Conservation (phyloP, 2,113 vertebrate species). For the Chaenocephalus aceratus region DNA sequence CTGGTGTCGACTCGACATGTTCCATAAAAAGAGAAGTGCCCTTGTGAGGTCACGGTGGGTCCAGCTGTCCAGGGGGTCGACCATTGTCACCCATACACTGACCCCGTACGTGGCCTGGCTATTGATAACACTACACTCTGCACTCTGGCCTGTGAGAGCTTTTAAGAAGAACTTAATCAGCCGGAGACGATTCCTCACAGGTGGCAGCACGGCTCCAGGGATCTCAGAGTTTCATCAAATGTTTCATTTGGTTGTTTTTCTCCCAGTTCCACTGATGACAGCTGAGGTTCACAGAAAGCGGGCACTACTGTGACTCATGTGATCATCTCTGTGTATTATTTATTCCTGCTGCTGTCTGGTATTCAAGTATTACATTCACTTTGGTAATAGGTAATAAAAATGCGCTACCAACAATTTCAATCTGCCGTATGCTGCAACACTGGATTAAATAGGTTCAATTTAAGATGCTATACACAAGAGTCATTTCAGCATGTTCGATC, state of each 20-base stretch:
- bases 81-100: constrained; percentile 53
- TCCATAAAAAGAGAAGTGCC: constrained; percentile 70
- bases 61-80: constrained; percentile 68
- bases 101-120: constrained; percentile 58
- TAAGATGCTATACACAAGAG: neutral
- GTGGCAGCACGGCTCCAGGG: constrained; percentile 29
- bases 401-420: neutral
- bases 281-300: constrained; percentile 6
- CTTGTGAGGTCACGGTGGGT: constrained; percentile 22
- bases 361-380: constrained; percentile 7
- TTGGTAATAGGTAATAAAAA: neutral
- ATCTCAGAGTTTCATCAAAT: constrained; percentile 6
- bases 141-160: constrained; percentile 36
- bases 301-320: neutral
- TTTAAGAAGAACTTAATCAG: constrained; percentile 36
- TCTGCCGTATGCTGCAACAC: too few relatives aligned
- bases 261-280: constrained; percentile 1
- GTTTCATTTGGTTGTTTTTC: neutral
- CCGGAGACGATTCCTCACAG: constrained; percentile 58
- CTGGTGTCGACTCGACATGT: constrained; percentile 20
- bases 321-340: neutral
- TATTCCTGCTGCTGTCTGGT: neutral
- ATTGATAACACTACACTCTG: constrained; percentile 71
- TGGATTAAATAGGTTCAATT: too few relatives aligned
- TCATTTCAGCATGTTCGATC: neutral